Base-by-base conservation (phyloP, 92 coral and sea anemone genomes). In the Phymanthus crucifer region DNA sequence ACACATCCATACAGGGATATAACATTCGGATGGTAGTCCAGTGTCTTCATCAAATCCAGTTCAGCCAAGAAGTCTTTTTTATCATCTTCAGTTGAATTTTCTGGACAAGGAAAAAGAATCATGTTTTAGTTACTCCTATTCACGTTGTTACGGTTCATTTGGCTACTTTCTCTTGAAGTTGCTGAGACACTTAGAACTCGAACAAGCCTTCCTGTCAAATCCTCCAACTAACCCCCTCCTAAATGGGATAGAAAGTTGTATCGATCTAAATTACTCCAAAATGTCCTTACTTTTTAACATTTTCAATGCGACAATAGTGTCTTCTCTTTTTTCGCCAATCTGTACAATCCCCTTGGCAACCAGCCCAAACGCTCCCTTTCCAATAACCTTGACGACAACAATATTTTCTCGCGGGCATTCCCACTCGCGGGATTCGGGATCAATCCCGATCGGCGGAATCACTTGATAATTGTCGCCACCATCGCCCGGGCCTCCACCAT, bases 1-100 rank as follows among this genome's bases (percentile, higher is more conserved):
- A 91, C 91, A 64, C 90, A 92, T n/a, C 93, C 97, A 54, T 90
- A 76, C 65, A 92, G 90, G 37, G 83, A 88, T 33, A 92, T 90
- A 47, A 90, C 94, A 54, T 92, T 90, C 1, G 85, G 85, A 56
- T 92, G 97, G 32, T 87, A 91, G 13, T 84, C 92, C 4, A 92
- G 92, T 4, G 86, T 90, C 78, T 92, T 92, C 97, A 92, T 92
- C 74, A 84, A 65, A 70, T 89, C 86, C 58, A 92, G 57, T 72
- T 92, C 97, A 18, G 90, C 91, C 71, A 89, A 71, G 66, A 92
- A 83, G 57, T 92, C 97, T 31, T 70, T 86, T 66, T 91, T 79
- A 45, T 92, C 91, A 29, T 92, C 90, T 26, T 87, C 90, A 6
- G 94, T 80, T 31, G 91, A 86, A 71, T 92, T 90, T 37, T 88